Conservation (phyloP, 2,797 vertebrate species). For the Pristis pectinata region DNA sequence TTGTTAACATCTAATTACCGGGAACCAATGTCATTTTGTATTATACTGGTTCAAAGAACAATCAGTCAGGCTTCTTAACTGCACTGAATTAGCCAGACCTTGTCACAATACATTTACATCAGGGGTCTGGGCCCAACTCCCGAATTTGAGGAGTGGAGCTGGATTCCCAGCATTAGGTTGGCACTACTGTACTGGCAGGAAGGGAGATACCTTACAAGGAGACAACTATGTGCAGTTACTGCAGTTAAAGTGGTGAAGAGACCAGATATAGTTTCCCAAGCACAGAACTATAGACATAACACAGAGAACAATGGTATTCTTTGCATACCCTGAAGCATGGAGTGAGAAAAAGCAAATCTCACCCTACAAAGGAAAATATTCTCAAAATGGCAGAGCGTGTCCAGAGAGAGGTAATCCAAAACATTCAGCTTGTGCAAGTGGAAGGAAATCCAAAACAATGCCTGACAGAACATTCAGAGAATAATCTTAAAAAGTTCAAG, state of each 20-base stretch:
- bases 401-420: neutral
- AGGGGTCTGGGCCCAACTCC: neutral
- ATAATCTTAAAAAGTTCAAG: neutral
- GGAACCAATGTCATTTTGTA: neutral
- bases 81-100: neutral
- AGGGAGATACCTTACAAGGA: neutral
- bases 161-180: neutral
- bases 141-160: neutral
- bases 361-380: neutral
- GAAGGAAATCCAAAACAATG: conserved; percentile 14
- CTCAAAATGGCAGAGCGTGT: neutral
- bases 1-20: neutral
- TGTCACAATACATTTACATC: neutral
- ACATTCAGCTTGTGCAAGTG: neutral
- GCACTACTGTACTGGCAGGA: conserved; percentile 10
- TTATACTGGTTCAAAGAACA: conserved; percentile 19
- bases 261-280: neutral
- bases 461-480: neutral
- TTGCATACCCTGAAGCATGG: neutral
- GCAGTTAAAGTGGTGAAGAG: neutral
- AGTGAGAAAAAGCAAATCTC: too few relatives aligned
- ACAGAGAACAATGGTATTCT: neutral
- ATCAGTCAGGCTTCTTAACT: neutral
- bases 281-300: neutral
- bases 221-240: neutral